Conservation (phyloP, 2,113 vertebrate species). For the Cettia cetti region DNA sequence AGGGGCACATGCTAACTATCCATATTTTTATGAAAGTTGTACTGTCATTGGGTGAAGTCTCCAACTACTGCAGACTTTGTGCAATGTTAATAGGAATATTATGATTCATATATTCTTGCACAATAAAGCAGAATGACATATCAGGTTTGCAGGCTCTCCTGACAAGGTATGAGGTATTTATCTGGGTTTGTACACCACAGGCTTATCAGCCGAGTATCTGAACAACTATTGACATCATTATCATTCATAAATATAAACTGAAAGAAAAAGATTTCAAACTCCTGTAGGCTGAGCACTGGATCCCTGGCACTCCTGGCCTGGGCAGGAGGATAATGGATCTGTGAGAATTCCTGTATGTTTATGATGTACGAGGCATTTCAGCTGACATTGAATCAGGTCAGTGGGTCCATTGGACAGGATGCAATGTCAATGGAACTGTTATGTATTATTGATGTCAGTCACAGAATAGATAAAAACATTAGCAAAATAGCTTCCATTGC, state of each 20-base stretch:
- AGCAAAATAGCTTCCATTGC: constrained; percentile 74
- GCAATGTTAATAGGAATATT: constrained; percentile 60
- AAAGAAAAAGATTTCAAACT: background rate
- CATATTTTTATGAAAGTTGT: constrained; percentile 21
- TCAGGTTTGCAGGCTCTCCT: constrained; percentile 50
- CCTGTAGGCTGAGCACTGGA: background rate
- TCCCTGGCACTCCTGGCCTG: background rate
- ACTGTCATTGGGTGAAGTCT: constrained; percentile 6
- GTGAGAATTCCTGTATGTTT: constrained; percentile 32
- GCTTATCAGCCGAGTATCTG: constrained; percentile 53
- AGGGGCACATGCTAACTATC: constrained; percentile 21
- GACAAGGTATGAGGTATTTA: constrained; percentile 64
- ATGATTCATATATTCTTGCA: constrained; percentile 65
- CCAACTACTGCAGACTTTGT: constrained; percentile 46
- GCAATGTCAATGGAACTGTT: constrained; percentile 78
- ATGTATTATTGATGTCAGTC: constrained; percentile 78
- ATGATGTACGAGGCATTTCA: constrained; percentile 72
- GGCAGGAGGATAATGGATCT: constrained; percentile 48
- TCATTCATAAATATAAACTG: constrained; percentile 51
- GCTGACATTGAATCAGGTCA: constrained; percentile 79
- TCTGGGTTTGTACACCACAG: constrained; percentile 32
- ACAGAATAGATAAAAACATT: constrained; percentile 77
- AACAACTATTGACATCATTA: constrained; percentile 50
- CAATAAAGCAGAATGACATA: constrained; percentile 65
- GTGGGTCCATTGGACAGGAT: constrained; percentile 74